These are phyloP conservation scores for Marisa cornuarietis DNA, from an alignment of 1,140 invertebrate genomes.

Conservation along the genomic window DNA sequence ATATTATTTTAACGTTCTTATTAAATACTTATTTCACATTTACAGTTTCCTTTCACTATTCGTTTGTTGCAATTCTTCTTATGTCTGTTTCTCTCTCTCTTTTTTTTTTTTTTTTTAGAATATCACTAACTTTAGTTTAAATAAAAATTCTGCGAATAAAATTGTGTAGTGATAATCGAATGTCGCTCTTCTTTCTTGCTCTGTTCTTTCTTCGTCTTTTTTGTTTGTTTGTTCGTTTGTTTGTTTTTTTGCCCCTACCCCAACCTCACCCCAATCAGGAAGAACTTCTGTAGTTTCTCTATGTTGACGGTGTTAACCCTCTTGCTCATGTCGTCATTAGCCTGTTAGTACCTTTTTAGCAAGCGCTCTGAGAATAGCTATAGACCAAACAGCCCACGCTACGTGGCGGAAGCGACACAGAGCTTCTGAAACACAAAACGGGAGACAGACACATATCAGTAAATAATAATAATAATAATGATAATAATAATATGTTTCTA, in stretches of 20 bases:
- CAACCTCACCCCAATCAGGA: background rate
- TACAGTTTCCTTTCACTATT: too few species aligned
- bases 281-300: background rate
- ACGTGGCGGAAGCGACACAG: slow-evolving; percentile 49
- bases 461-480: too few species aligned
- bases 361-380: slow-evolving; percentile 46
- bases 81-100: too few species aligned
- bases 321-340: background rate
- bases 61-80: too few species aligned
- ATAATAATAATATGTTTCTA: too few species aligned
- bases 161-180: too few species aligned
- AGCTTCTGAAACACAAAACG: slow-evolving; percentile 40
- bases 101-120: too few species aligned
- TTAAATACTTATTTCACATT: too few species aligned
- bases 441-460: background rate
- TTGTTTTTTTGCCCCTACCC: background rate
- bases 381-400: slow-evolving; percentile 51
- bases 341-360: slow-evolving; percentile 52
- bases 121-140: too few species aligned
- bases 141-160: too few species aligned
- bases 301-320: background rate
- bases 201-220: background rate
- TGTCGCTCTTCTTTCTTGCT: too few species aligned
- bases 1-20: too few species aligned
- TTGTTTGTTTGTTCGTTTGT: background rate